Base-by-base conservation (phyloP, 2,797 vertebrate genomes). In the Scolopax bukidnonensis region DNA sequence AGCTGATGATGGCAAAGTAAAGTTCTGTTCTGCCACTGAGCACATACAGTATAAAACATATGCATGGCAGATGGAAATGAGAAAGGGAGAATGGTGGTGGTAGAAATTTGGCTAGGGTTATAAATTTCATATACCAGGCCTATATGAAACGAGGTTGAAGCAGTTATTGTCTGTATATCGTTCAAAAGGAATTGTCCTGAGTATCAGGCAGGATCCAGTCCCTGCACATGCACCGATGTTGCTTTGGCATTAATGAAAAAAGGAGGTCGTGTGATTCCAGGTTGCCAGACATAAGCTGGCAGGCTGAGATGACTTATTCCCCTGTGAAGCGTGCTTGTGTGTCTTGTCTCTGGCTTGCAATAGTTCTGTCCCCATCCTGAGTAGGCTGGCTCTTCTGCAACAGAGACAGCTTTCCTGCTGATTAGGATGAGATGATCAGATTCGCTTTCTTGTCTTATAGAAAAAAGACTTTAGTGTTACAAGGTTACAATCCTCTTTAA, bases 401-500 rank as follows among this genome's bases (percentile, higher is more conserved):
- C 24, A 43, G 43, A 28, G 61, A 32, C 68, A 69, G 47, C 43
- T 86, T 70, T 78, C 54, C 67, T 51, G 61, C 32, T 40, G 20
- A 33, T 86, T 16, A 73, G 47, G 19, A 6, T 6, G 47, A 78
- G 56, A 50, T 1, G 11, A 79, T 73, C 63, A 63, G 84, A 74
- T 91, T 95, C 56, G 45, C 75, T 91, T 96, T 76, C 68, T 41
- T 71, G 51, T 63, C 38, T 56, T 76, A 43, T 1, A 63, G 71
- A 51, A 70, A 74, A 63, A 74, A 56, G 57, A 30, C 57, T 89
- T 85, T 3, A 59, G 50, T 33, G 32, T 78, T 90, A 78, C 20
- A 36, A 16, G 16, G 75, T 82, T 93, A 36, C 36, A 93, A 96
- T 85, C 88, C 21, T 14, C 51, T 80, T 87, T 80, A 77, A 68